Conservation (phyloP, 2,888 invertebrate genomes). For the Callyntrura guangdongensis region DNA sequence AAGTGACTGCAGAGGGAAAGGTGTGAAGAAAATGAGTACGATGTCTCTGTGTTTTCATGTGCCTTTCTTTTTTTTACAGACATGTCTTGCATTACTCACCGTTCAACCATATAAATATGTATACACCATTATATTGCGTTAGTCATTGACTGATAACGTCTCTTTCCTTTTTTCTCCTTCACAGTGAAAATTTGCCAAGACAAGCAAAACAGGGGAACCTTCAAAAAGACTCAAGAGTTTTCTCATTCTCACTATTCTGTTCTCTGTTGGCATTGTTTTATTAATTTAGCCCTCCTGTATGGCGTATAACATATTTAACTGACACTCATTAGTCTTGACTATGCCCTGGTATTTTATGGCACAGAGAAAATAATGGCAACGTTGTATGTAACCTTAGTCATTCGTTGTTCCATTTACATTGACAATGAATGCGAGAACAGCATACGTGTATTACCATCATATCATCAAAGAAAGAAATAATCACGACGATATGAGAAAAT, state of each 20-base stretch:
- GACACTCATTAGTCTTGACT: background rate
- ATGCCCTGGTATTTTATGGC: background rate
- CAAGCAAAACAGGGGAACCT: constrained; percentile 74
- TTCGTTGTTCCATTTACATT: background rate
- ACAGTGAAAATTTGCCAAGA: constrained; percentile 74
- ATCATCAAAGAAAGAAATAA: too few relatives aligned
- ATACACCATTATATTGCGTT: constrained; percentile 24
- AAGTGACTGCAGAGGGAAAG: background rate
- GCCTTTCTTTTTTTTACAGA: background rate
- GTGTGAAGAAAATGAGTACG: constrained; percentile 53
- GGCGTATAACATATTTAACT: constrained; percentile 5
- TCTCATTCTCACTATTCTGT: background rate
- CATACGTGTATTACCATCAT: too few relatives aligned
- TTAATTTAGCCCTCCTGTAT: constrained; percentile 25
- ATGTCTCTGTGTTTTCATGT: background rate
- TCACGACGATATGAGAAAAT: constrained; percentile 2
- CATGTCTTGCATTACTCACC: too few relatives aligned
- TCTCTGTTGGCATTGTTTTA: background rate
- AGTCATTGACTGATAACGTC: constrained; percentile 66
- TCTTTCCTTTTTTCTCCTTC: constrained; percentile 25
- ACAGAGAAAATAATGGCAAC: background rate
- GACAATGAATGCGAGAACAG: background rate
- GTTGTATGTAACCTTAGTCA: background rate
- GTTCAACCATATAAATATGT: background rate
- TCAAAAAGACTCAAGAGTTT: constrained; percentile 55